Evolutionary conservation across 2,113 vertebrate genomes (phyloP), one percentile per base, ranked within the genome.

Genomic region (Callipepla squamata): DNA sequence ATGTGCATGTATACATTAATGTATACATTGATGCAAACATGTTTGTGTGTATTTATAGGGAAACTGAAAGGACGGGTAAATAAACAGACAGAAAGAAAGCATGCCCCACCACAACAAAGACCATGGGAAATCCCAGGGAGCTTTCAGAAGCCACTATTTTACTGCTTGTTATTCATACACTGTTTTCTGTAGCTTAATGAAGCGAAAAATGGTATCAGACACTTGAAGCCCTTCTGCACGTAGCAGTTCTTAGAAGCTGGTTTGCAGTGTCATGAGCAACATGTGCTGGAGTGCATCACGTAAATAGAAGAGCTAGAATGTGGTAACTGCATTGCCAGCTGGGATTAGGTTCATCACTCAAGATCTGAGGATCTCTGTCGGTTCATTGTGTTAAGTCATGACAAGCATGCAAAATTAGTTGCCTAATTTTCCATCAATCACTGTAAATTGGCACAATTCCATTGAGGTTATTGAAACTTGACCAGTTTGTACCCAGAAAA

Each of bases 281-380:
- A 36, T 89, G 69, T 69, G 57, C 87, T 1, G 1, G 70, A 65
- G 81, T 76, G n/a, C 48, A 72, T 82, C 40, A 11, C 40, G 70
- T 82, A 73, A 85, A 72, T 10, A 73, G 57, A 92, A 92, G 86
- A 84, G 70, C 62, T 81, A 87, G 86, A 73, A 72, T 68, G 69
- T 51, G 44, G 61, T 72, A 66, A 72, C 62, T 81, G 77, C 42
- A 3, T 75, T 78, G 58, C 86, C 84, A 89, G 30, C 70, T 10
- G 11, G 69, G n/a, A 45, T 75, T 40, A 79, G 77, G 74, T 25
- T 38, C 26, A 34, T 87, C 62, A 23, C 69, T 90, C 58, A 72
- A 84, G 66, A 90, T 30, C 19, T 30, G n/a, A 78, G 66, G 30
- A 90, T 50, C 23, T 84, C 61, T 86, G 34, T 72, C 67, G 75